phyloP scores from a whole-genome alignment of 2,113 vertebrate species.

The Notothenia coriiceps region DNA sequence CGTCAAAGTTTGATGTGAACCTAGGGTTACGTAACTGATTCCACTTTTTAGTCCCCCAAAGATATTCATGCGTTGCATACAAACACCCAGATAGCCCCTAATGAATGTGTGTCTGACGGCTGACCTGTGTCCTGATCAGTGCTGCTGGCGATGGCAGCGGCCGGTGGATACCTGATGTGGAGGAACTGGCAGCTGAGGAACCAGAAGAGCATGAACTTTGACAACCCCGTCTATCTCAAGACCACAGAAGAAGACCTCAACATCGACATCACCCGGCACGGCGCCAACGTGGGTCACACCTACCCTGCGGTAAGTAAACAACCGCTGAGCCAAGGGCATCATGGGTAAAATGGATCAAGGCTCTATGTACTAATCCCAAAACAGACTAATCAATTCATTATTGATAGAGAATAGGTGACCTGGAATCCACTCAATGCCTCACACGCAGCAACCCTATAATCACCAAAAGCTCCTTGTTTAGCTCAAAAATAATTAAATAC shows the following conservation, averaged over 20 bases:
- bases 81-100: too few species aligned
- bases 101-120: too few species aligned
- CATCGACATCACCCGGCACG: slow-evolving; percentile 93
- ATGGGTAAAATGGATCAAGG: neutral
- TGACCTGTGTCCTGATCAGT: slow-evolving; percentile 75
- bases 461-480: neutral
- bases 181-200: slow-evolving; percentile 97
- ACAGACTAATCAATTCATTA: neutral
- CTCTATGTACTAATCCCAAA: neutral
- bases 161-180: slow-evolving; percentile 93
- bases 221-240: slow-evolving; percentile 98
- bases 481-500: neutral
- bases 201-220: slow-evolving; percentile 99
- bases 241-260: slow-evolving; percentile 97
- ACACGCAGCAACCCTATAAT: neutral
- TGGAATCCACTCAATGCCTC: neutral
- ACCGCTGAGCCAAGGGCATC: neutral
- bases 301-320: slow-evolving; percentile 94
- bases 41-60: too few species aligned
- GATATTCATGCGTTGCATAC: too few species aligned
- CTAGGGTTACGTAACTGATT: too few species aligned
- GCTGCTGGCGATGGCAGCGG: slow-evolving; percentile 88
- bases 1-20: too few species aligned
- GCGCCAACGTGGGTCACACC: slow-evolving; percentile 93
- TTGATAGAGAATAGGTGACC: neutral